Base-by-base conservation (phyloP, 2,797 vertebrate species). In the Ataeniobius toweri region DNA sequence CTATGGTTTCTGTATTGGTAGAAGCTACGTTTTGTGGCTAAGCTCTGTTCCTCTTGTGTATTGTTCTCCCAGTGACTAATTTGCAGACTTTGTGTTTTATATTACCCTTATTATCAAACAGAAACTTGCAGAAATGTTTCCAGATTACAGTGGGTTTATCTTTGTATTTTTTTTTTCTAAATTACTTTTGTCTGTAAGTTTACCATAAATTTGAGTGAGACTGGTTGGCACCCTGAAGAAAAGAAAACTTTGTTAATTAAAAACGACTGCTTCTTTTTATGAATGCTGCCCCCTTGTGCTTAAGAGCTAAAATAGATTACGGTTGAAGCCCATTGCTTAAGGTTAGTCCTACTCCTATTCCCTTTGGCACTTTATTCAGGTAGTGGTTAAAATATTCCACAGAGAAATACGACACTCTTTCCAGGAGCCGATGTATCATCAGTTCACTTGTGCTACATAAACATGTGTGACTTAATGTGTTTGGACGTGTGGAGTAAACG, bases 231-330 rank as follows among this genome's bases (percentile, higher is more conserved):
- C 6, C 61, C n/a, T 44, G 58, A 53, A 48, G 24, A 61, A 55
- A 46, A 51, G 2, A 73, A 69, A 50, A 28, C 22, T 13, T 12
- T 39, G 65, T 41, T 22, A 51, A 16, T 48, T 4, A 75, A 18
- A 65, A 63, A 70, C 68, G 3, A 72, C 70, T 71, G 70, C 16
- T 59, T 75, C 44, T 67, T 78, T 65, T 69, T 69, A 28, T 73
- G 63, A 80, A 39, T 85, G 75, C 87, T 86, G 92, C 92, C 92
- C 86, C 83, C 90, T 89, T 82, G 90, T 93, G 90, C 36, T 41
- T 67, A 39, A 39, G 31, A 39, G 0, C 36, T 36, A 36, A 61
- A 61, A 61, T 5, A 61, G 58, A 61, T 59, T 28, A 7, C 6
- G 3, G 18, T 7, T 63, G 16, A 63, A 20, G 1, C 51, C 7